Evolutionary conservation across 2,888 invertebrate genomes (phyloP).

Genomic region (Drosophila nigritarsus): DNA sequence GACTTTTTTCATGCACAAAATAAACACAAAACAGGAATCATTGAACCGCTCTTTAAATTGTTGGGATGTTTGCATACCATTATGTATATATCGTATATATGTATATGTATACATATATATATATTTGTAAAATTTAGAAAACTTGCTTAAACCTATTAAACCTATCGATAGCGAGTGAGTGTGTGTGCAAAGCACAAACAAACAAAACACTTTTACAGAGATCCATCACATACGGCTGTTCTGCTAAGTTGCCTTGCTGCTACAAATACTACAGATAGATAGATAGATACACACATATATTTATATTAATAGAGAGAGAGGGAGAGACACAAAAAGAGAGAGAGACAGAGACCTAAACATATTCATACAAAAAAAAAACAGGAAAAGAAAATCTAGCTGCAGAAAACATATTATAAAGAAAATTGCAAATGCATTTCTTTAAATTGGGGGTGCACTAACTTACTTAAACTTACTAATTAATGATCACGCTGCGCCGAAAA

Average conservation of each 20-base stretch:
- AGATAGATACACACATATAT: constrained; percentile 12
- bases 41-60: constrained; percentile 76
- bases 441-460: constrained; percentile 27
- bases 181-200: constrained; percentile 39
- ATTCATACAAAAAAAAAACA: constrained; percentile 12
- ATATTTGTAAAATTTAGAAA: constrained; percentile 56
- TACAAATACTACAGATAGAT: constrained; percentile 56
- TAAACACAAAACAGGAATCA: constrained; percentile 76
- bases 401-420: constrained; percentile 30
- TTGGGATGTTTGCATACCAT: constrained; percentile 71
- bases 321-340: background rate
- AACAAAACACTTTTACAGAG: constrained; percentile 66
- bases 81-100: constrained; percentile 23
- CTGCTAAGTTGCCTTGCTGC: constrained; percentile 59
- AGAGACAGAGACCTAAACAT: constrained; percentile 19
- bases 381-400: constrained; percentile 28
- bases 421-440: constrained; percentile 12
- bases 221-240: constrained; percentile 79
- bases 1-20: constrained; percentile 65
- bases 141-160: constrained; percentile 63
- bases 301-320: constrained; percentile 10
- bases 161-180: constrained; percentile 49
- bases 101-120: constrained; percentile 7
- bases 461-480: constrained; percentile 67
- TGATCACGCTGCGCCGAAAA: constrained; percentile 81